Percentiles rank a stretch among this genome's conserved stretches.
Conservation (phyloP, 1,140 invertebrate genomes). For the Lordiphosa mommai region DNA sequence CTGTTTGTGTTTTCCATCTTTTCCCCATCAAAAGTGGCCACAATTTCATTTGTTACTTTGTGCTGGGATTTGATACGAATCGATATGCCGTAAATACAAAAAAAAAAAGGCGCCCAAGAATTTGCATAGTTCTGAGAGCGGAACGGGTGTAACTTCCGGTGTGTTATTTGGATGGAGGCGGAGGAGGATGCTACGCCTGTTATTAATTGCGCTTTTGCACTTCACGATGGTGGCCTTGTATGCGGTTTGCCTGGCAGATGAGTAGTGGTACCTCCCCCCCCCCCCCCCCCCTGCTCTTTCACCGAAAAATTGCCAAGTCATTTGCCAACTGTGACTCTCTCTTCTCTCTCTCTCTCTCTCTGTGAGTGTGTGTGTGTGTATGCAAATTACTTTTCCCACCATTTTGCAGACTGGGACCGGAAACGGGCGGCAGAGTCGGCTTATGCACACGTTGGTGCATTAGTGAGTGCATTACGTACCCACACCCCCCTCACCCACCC, state of each 20-base stretch:
- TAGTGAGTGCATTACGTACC: neutral
- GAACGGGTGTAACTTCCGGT: slow-evolving; percentile 12
- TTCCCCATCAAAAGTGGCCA: no score
- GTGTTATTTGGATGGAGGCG: neutral
- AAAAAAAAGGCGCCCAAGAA: no score
- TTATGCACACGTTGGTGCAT: slow-evolving; percentile 3
- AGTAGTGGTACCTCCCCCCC: neutral
- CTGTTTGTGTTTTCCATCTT: no score
- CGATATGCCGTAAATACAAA: no score
- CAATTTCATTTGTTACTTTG: no score
- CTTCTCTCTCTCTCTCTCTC: neutral
- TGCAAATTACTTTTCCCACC: slow-evolving; percentile 53
- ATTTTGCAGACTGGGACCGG: slow-evolving; percentile 16
- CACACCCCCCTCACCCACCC: neutral
- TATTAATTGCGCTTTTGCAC: slow-evolving; percentile 61
- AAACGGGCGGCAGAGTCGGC: slow-evolving; percentile 16
- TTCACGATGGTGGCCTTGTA: slow-evolving; percentile 38
- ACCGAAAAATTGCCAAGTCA: slow-evolving; percentile 47
- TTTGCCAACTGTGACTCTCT: slow-evolving; percentile 40
- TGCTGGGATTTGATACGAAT: no score
- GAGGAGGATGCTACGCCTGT: slow-evolving; percentile 18
- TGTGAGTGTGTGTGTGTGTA: slow-evolving; percentile 35
- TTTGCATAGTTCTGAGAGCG: neutral
- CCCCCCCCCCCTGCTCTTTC: neutral
- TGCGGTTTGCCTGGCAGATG: slow-evolving; percentile 24